Base-by-base conservation (phyloP, 2,888 invertebrate species). In the Morpho helenor region DNA sequence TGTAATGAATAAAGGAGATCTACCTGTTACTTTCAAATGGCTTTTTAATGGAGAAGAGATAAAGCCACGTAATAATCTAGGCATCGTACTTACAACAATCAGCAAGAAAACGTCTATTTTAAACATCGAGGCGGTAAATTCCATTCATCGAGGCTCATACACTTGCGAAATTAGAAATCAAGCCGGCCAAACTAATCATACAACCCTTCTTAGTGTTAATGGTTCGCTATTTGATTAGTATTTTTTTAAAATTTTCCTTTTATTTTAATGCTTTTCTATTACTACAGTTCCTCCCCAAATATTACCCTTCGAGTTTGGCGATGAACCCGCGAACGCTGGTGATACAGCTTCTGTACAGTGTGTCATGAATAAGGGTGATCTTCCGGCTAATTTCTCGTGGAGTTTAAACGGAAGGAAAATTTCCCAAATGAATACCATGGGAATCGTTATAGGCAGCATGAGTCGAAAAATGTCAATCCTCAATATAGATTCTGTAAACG, bases 11-110 rank as follows among this genome's bases (percentile, higher is more conserved):
- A 95, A 95, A 79, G 96, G 97, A 40, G 97, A 97, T 80, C 86
- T 94, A 47, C 97, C 97, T 8, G 91, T 97, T 63, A 92, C 92
- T 65, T 95, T 97, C 66, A 92, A 91, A 53, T 97, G 96, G 96
- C 92, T 91, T 49, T 92, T 94, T 69, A 92, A 93, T 63, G 91
- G 88, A 62, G 84, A 87, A 70, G 80, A 84, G 60, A 84, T 92
- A 53, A 79, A 73, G 68, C 87, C 85, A 65, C 91, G 88, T 64
- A 92, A 92, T 70, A 77, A 72, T 62, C 83, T 92, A 66, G 94
- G 93, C 60, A 83, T 94, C 57, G 88, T 92, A 0, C 87, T 94
- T 16, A 89, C 92, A 8, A 90, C 92, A 52, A 92, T 92, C 60
- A 93, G 92, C 81, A 93, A 93, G 78, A 92, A 93, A 79, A 91